Evolutionary conservation across 2,797 vertebrate species (phyloP).

Genomic region (Rhinophrynus dorsalis): DNA sequence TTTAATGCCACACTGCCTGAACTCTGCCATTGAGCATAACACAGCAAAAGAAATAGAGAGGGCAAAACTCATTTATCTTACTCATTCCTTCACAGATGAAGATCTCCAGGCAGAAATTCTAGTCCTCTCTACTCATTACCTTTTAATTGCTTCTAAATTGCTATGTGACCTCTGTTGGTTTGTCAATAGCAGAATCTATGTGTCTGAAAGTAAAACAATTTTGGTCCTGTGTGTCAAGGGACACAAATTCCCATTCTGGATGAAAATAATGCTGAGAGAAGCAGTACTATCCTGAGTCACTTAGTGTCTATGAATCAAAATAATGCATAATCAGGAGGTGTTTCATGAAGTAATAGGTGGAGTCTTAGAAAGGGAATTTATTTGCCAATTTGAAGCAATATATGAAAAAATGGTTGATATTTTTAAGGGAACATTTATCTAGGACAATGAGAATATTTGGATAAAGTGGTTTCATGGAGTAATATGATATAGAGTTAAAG

Average conservation of each 20-base stretch:
- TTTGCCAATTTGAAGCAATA: no score
- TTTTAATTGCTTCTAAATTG: conserved; percentile 93
- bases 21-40: conserved; percentile 53
- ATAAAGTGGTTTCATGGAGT: no score
- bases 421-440: no score
- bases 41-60: conserved; percentile 57
- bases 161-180: conserved; percentile 75
- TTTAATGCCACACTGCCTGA: conserved; percentile 33
- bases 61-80: conserved; percentile 67
- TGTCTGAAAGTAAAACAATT: conserved; percentile 60
- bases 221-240: conserved; percentile 51
- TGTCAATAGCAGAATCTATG: conserved; percentile 77
- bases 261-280: conserved; percentile 19
- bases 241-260: conserved; percentile 47
- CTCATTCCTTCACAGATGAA: conserved; percentile 64
- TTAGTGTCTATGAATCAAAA: not conserved
- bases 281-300: conserved; percentile 2
- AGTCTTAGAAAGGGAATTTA: no score
- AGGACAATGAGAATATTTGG: no score
- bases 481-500: no score
- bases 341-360: no score
- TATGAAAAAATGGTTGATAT: no score
- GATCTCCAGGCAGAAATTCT: conserved; percentile 78
- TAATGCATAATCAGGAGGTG: no score
- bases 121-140: conserved; percentile 84